These are phyloP conservation scores for Capromys pilorides DNA, from an alignment of 2,797 vertebrate genomes.

Conservation along the genomic window DNA sequence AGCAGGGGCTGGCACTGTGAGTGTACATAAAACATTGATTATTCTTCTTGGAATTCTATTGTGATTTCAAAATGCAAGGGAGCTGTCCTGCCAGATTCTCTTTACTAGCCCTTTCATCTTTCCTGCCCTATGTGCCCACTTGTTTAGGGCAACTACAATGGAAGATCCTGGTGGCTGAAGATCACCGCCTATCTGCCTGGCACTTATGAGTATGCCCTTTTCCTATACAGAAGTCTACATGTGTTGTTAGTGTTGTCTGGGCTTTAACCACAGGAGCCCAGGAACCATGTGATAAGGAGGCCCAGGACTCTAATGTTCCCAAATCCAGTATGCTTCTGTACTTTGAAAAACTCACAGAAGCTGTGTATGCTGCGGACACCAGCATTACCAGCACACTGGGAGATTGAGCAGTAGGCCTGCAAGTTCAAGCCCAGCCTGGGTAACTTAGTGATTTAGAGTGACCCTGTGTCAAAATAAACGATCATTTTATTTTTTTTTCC, in stretches of 20 bases:
- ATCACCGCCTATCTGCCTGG: background rate
- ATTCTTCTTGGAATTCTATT: background rate
- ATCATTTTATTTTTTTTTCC: background rate
- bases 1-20: background rate
- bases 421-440: background rate
- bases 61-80: background rate
- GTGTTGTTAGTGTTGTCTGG: background rate
- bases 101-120: background rate
- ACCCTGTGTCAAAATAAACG: background rate
- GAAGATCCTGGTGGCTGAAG: background rate
- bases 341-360: background rate
- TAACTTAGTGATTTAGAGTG: background rate
- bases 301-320: background rate
- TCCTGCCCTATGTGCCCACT: background rate
- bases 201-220: background rate
- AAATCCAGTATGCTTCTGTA: background rate
- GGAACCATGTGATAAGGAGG: background rate
- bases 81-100: background rate
- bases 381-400: background rate
- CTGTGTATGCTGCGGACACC: background rate
- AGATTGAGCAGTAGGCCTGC: background rate
- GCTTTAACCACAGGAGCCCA: background rate
- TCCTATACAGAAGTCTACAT: background rate
- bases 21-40: background rate
- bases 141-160: background rate